Conservation (phyloP, 1,140 invertebrate genomes). For the Copidosoma floridanum region DNA sequence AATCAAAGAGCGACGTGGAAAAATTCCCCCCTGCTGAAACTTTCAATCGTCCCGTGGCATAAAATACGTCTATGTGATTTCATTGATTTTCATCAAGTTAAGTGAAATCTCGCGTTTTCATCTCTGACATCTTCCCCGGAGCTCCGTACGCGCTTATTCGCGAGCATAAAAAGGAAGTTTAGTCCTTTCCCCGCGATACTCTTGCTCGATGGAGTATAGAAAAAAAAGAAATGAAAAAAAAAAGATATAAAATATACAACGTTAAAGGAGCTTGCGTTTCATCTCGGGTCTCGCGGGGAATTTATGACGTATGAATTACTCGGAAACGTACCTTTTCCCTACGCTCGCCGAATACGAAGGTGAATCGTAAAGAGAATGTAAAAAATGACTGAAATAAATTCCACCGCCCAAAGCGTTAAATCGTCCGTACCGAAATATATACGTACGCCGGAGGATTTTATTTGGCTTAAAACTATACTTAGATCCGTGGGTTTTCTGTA, state of each 20-base stretch:
- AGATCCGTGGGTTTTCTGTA: no score
- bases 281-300: neutral
- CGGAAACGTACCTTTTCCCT: no score
- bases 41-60: no score
- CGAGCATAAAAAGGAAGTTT: no score
- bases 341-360: neutral
- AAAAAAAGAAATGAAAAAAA: no score
- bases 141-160: no score
- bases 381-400: constrained; percentile 22
- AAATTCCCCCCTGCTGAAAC: no score
- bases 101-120: neutral
- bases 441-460: constrained; percentile 4
- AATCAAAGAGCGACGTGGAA: no score
- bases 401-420: constrained; percentile 10
- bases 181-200: no score
- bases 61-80: neutral
- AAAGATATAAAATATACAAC: no score
- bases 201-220: no score
- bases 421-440: constrained; percentile 9
- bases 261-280: no score
- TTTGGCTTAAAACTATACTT: constrained; percentile 5
- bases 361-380: constrained; percentile 1
- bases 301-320: neutral
- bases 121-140: neutral
- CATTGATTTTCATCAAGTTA: neutral